Evolutionary conservation across 2,888 invertebrate species (phyloP).

Genomic region (Eupelmus urozonus): DNA sequence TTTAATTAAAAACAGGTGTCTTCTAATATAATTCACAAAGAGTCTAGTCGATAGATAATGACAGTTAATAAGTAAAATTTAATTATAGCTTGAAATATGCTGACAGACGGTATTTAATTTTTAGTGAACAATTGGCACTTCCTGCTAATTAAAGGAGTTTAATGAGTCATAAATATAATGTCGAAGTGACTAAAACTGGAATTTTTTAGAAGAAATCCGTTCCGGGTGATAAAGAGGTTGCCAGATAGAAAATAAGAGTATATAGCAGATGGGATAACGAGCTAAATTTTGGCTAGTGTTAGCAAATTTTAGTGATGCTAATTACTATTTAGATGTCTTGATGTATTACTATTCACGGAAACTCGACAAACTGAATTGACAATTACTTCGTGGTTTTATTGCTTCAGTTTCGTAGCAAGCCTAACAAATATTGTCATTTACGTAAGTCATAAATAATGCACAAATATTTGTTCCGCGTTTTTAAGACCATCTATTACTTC

Average conservation of each 20-base stretch:
- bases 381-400: background rate
- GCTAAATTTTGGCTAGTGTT: constrained; percentile 13
- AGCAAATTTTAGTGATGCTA: background rate
- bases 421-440: constrained; percentile 7
- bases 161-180: constrained; percentile 14
- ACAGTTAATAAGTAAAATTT: background rate
- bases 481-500: background rate
- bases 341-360: constrained; percentile 5
- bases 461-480: background rate
- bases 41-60: background rate
- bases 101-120: background rate
- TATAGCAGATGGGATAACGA: background rate
- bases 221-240: background rate
- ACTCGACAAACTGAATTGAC: background rate
- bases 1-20: background rate
- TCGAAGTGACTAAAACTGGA: constrained; percentile 23
- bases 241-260: background rate
- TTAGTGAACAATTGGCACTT: constrained; percentile 24
- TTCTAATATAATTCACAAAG: background rate
- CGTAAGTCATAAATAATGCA: background rate
- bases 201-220: background rate
- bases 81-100: constrained; percentile 17
- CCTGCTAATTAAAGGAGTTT: constrained; percentile 8
- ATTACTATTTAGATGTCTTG: constrained; percentile 10
- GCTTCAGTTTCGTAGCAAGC: background rate